Evolutionary conservation across 2,113 vertebrate genomes (phyloP).

Genomic region (Cephalopterus ornatus): DNA sequence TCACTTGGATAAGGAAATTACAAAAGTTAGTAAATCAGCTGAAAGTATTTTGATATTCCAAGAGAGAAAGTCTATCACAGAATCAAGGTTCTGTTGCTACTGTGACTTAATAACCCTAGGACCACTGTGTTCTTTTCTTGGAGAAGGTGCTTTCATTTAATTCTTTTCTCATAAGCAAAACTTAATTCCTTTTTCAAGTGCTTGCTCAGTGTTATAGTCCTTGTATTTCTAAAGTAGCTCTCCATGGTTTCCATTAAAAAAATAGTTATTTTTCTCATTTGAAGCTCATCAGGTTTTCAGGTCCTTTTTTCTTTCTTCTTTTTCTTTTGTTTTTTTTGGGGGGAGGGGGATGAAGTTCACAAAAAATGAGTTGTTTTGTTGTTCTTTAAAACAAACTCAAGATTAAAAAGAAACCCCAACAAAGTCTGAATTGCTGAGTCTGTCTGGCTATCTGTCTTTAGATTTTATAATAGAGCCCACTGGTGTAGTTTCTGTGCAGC

Average conservation of each 20-base stretch:
- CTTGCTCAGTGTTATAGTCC: background rate
- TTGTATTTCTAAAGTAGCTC: background rate
- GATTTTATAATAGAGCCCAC: constrained; percentile 1
- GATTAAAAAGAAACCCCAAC: background rate
- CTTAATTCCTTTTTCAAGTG: background rate
- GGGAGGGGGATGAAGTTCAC: no score
- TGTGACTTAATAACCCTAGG: background rate
- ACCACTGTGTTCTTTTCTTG: background rate
- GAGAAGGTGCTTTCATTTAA: background rate
- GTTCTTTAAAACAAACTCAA: background rate
- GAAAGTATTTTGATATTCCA: background rate
- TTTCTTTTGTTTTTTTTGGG: no score
- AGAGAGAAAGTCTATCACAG: background rate
- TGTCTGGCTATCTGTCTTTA: background rate
- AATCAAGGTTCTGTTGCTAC: background rate
- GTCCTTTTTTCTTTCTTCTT: background rate
- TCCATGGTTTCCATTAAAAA: background rate
- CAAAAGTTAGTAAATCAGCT: background rate
- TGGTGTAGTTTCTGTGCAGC: constrained; percentile 9
- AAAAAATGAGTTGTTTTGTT: background rate
- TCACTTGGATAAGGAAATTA: background rate
- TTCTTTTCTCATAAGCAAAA: background rate
- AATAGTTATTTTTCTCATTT: background rate
- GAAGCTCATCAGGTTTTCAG: background rate
- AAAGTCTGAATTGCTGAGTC: background rate